Conservation (phyloP, 2,888 invertebrate species). For the Drosophila cognata region DNA sequence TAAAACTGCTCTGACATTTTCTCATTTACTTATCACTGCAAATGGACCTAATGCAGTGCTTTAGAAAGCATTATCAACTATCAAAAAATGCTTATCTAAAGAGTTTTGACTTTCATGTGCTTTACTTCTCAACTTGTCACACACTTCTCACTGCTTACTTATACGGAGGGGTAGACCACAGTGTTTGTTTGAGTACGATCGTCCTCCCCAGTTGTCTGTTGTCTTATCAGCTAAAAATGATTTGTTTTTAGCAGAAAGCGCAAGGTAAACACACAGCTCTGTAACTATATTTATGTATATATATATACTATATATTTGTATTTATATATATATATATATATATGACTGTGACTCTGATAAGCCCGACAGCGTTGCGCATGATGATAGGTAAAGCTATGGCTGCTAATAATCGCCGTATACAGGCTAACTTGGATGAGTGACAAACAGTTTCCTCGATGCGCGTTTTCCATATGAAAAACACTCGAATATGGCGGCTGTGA, state of each 20-base stretch:
- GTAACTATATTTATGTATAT: background rate
- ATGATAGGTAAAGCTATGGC: constrained; percentile 17
- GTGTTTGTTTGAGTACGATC: constrained; percentile 16
- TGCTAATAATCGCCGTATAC: background rate
- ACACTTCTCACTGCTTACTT: background rate
- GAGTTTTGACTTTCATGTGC: background rate
- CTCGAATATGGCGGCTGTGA: constrained; percentile 18
- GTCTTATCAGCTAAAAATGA: constrained; percentile 44
- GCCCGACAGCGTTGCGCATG: constrained; percentile 13
- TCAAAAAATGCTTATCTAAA: background rate
- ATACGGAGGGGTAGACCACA: background rate
- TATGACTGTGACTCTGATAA: constrained; percentile 38
- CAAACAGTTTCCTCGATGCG: constrained; percentile 6
- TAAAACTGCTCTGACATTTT: background rate
- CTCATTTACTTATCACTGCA: background rate
- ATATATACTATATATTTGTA: constrained; percentile 1
- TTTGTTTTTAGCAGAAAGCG: constrained; percentile 39
- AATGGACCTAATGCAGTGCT: background rate
- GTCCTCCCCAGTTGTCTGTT: constrained; percentile 45
- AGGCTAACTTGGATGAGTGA: constrained; percentile 9
- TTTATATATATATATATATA: background rate
- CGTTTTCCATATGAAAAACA: constrained; percentile 31
- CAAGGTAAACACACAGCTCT: constrained; percentile 45
- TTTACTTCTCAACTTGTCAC: constrained; percentile 1
- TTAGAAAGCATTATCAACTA: background rate